Evolutionary conservation across 2,888 invertebrate species (phyloP).

Genomic region (Mylabris sibirica): DNA sequence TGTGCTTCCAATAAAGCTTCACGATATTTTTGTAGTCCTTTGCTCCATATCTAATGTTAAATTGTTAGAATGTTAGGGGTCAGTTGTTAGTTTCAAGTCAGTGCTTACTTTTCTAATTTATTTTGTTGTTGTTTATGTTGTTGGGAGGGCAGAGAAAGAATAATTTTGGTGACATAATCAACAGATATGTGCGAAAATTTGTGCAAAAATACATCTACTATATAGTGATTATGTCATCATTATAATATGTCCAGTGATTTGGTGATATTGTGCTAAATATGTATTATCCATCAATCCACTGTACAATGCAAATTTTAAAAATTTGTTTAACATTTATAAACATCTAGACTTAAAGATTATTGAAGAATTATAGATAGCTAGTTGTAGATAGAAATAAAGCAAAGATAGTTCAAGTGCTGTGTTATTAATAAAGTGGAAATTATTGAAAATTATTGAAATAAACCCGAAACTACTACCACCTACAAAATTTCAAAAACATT

Average conservation of each 20-base stretch:
- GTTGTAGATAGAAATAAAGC: conserved; percentile 8
- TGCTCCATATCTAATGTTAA: conserved; percentile 81
- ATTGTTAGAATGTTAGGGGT: conserved; percentile 64
- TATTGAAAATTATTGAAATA: conserved; percentile 33
- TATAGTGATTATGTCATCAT: conserved; percentile 33
- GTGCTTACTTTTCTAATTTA: conserved; percentile 46
- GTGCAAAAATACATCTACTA: conserved; percentile 17
- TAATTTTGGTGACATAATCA: conserved; percentile 39
- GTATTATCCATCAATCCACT: conserved; percentile 14
- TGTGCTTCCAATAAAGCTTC: conserved; percentile 84
- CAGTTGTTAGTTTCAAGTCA: conserved; percentile 63
- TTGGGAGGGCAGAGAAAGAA: conserved; percentile 17
- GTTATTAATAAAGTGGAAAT: conserved; percentile 13
- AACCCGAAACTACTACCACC: conserved; percentile 53
- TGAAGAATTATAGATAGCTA: neutral
- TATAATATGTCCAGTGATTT: conserved; percentile 20
- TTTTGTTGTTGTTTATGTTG: neutral
- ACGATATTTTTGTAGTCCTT: conserved; percentile 83
- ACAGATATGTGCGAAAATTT: conserved; percentile 23
- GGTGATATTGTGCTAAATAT: neutral
- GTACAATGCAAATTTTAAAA: conserved; percentile 15
- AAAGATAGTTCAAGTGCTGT: neutral
- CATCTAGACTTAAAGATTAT: conserved; percentile 16
- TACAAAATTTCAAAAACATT: conserved; percentile 28
- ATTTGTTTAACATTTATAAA: too few relatives aligned